Evolutionary conservation across 2,888 invertebrate genomes (phyloP).

Genomic region (Diarsia rubi): DNA sequence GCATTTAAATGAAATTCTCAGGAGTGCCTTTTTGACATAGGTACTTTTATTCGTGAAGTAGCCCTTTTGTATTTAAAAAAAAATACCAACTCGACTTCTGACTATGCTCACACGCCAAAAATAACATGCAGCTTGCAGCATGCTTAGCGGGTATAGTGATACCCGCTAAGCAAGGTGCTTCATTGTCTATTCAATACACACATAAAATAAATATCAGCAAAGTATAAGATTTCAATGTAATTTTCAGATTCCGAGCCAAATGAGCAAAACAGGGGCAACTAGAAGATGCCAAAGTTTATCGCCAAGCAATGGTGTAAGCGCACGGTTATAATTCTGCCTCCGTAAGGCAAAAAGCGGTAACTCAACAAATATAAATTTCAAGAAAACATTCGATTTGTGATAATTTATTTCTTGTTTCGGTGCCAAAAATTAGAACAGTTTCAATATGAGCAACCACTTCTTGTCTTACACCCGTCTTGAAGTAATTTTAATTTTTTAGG

Average conservation of each 20-base stretch:
- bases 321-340: background rate
- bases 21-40: background rate
- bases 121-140: background rate
- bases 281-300: constrained; percentile 82
- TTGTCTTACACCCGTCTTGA: background rate
- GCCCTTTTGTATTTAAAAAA: background rate
- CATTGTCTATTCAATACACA: background rate
- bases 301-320: constrained; percentile 73
- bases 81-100: background rate
- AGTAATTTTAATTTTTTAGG: background rate
- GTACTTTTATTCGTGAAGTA: background rate
- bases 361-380: background rate
- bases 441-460: background rate
- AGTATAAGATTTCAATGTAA: background rate
- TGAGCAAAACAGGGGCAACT: constrained; percentile 62
- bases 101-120: background rate
- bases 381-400: background rate
- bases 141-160: too few relatives aligned
- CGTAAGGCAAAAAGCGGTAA: background rate
- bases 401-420: background rate
- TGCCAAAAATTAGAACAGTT: background rate
- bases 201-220: background rate
- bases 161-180: background rate
- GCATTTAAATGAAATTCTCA: background rate
- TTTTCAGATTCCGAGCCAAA: constrained; percentile 66